A percentile compares a stretch with the other conserved stretches of the same genome.
Evolutionary conservation across 2,797 vertebrate genomes (phyloP).

Genomic region (Lacerta agilis): DNA sequence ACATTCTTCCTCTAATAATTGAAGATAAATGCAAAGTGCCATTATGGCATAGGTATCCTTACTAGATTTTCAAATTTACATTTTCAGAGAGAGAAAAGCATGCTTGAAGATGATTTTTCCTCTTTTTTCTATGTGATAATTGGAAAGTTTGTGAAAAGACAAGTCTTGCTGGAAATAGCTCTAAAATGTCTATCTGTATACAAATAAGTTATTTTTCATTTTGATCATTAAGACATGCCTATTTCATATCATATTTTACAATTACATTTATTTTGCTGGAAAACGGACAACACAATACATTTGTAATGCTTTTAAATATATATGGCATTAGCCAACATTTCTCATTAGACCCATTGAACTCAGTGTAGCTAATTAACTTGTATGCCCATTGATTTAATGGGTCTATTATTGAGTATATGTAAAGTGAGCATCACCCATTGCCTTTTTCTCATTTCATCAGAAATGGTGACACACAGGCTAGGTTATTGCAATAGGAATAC

Average conservation of each 20-base stretch:
- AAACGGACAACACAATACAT: background rate
- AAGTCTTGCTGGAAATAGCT: background rate
- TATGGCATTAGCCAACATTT: background rate
- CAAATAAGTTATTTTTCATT: background rate
- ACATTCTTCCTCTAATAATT: background rate
- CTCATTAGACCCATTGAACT: too few species aligned
- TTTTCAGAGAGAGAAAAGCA: constrained; percentile 2
- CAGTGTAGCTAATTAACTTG: too few species aligned
- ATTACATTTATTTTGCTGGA: background rate
- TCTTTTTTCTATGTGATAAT: background rate
- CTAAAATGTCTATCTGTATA: background rate
- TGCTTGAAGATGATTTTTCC: background rate
- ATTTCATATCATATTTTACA: background rate
- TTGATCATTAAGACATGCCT: background rate
- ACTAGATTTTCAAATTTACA: constrained; percentile 44
- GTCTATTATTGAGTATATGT: too few species aligned
- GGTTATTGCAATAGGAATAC: accelerated
- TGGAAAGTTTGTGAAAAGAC: constrained; percentile 29
- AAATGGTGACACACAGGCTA: accelerated
- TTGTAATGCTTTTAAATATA: background rate
- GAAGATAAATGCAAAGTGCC: constrained; percentile 46
- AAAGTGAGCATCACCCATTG: too few species aligned
- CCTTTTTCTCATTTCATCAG: background rate
- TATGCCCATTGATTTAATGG: too few species aligned
- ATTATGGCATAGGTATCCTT: constrained; percentile 38